Conservation (phyloP, 2,797 vertebrate species). For the Clarias fuscus region DNA sequence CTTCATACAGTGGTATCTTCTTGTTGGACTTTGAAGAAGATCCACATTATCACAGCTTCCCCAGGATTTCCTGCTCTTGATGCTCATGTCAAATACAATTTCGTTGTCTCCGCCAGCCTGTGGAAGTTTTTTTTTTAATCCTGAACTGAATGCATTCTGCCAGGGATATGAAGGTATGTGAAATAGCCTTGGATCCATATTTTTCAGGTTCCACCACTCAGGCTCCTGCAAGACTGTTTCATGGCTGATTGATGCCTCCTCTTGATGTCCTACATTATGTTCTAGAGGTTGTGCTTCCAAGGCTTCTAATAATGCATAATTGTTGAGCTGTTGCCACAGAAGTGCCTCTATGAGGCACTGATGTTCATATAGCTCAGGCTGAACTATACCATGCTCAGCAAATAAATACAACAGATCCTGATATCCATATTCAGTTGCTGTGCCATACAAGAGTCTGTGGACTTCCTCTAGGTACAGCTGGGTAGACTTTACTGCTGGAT, state of each 20-base stretch:
- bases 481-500: conserved; percentile 65
- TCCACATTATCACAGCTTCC: conserved; percentile 72
- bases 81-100: conserved; percentile 78
- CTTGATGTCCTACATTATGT: conserved; percentile 50
- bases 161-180: conserved; percentile 76
- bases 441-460: conserved; percentile 75
- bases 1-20: conserved; percentile 69
- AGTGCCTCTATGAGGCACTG: conserved; percentile 78
- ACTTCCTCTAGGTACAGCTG: conserved; percentile 75
- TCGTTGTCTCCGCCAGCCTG: conserved; percentile 67
- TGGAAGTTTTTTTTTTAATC: conserved; percentile 67
- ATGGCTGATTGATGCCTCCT: conserved; percentile 39
- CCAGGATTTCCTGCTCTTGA: conserved; percentile 66
- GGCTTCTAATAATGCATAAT: conserved; percentile 73
- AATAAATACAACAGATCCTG: conserved; percentile 77
- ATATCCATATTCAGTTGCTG: conserved; percentile 74
- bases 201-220: conserved; percentile 62
- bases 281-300: conserved; percentile 63
- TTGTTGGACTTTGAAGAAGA: conserved; percentile 48
- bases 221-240: conserved; percentile 55
- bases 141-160: conserved; percentile 59
- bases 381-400: conserved; percentile 75
- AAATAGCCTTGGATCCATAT: conserved; percentile 69
- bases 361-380: conserved; percentile 76
- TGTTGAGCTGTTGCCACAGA: conserved; percentile 81